phyloP scores from a whole-genome alignment of 2,797 vertebrate genomes.

The Rhinatrema bivittatum region DNA sequence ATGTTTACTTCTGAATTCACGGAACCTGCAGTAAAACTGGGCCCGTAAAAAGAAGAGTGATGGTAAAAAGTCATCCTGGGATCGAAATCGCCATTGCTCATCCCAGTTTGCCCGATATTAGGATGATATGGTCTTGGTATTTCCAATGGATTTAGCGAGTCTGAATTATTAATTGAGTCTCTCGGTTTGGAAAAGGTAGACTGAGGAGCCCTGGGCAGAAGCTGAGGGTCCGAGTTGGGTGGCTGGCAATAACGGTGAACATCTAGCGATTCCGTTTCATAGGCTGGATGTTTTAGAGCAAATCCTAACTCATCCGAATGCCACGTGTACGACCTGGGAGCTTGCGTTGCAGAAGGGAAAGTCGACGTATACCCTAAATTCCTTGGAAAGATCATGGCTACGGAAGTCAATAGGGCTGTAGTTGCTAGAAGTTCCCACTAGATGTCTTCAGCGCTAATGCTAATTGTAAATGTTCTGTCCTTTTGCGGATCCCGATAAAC shows the following conservation, averaged over 20 bases:
- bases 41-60: background rate
- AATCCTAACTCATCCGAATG: background rate
- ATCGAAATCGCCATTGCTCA: background rate
- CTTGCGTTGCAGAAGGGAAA: too few relatives aligned
- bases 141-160: background rate
- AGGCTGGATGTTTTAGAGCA: background rate
- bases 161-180: background rate
- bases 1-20: background rate
- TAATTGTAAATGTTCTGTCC: constrained; percentile 9
- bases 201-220: background rate
- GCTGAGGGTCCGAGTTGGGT: too few relatives aligned
- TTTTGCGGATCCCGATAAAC: background rate
- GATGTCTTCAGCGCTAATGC: constrained; percentile 64
- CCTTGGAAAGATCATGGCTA: background rate
- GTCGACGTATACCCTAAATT: background rate
- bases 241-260: background rate
- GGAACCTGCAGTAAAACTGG: constrained; percentile 1
- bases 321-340: background rate
- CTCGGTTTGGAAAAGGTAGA: background rate
- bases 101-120: background rate
- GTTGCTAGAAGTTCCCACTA: constrained; percentile 56
- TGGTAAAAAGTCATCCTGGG: background rate
- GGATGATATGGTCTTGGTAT: background rate
- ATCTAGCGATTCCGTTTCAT: background rate
- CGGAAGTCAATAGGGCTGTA: constrained; percentile 26